Percentiles rank a stretch among this genome's conserved stretches.
These are phyloP conservation scores for Acrobasis repandana DNA, from an alignment of 2,888 invertebrate genomes.

Conservation along the genomic window DNA sequence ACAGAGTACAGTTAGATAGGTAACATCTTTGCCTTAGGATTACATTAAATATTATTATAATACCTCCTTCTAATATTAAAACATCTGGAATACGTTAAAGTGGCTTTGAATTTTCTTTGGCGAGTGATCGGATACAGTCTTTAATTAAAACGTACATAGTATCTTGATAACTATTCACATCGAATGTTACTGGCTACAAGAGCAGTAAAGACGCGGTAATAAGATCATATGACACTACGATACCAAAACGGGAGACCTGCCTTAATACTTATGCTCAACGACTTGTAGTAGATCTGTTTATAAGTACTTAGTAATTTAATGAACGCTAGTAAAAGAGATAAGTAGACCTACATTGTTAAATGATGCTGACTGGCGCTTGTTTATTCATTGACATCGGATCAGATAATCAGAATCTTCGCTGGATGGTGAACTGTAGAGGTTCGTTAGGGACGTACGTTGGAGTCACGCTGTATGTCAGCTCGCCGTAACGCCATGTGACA, in stretches of 20 bases:
- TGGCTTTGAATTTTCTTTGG: constrained; percentile 21
- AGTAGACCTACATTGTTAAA: not conserved
- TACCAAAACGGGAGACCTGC: too few species aligned
- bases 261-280: too few species aligned
- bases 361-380: not conserved
- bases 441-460: constrained; percentile 89
- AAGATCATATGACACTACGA: too few species aligned
- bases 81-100: not conserved
- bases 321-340: not conserved
- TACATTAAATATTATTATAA: constrained; percentile 6
- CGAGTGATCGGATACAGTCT: constrained; percentile 13
- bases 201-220: too few species aligned
- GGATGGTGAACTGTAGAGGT: constrained; percentile 86
- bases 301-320: too few species aligned
- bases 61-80: not conserved
- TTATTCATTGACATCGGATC: not conserved
- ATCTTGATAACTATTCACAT: too few species aligned
- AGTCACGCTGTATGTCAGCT: constrained; percentile 87
- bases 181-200: too few species aligned
- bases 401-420: constrained; percentile 51
- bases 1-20: constrained; percentile 2
- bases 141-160: not conserved
- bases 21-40: not conserved
- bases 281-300: too few species aligned
- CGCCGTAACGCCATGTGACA: constrained; percentile 86